Evolutionary conservation across 1,140 invertebrate species (phyloP), one percentile per base, ranked within the genome.

Genomic region (Papilio helenus): DNA sequence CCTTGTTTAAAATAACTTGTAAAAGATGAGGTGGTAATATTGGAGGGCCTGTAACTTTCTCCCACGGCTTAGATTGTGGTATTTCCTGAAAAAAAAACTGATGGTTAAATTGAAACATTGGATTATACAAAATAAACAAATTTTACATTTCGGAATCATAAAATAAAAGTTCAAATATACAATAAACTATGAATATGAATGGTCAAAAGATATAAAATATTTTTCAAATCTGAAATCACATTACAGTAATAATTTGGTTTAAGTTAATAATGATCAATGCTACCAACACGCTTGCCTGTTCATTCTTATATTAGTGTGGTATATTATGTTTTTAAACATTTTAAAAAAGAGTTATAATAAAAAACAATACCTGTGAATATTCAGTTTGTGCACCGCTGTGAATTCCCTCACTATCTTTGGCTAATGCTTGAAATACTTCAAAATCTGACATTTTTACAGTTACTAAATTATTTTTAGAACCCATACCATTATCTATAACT

Each of bases 1-100:
- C 99, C 95, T 99, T 99, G 93, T 99, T 99, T 3, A 99, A 95
- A 90, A 99, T 99, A 91, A 99, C 99, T 96, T 99, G 99, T 20
- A 99, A 95, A 72, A 99, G 95, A 95, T 99, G 99, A 44, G 99
- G 99, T 46, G 99, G 99, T 82, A 99, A 95, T 84, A 99, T 98
- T 10, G 99, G 99, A n/a, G 99, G 99, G 0, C 98, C 98, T 72
- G 97, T 96, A 78, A 97, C 96, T 94, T 98, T 98, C 85, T 99
- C 98, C 97, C 98, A 98, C 16, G 98, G 98, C 87, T 98, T 98
- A 29, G 96, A 96, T 72, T 97, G 96, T 8, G 99, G 98, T 84
- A 99, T 97, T 86, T 99, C 97, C 95, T 99, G 97, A 61, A 95
- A 85, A 80, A 80, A 81, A 81, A 44, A 65, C 2, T 34, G 9